Evolutionary conservation across 2,797 vertebrate genomes (phyloP).

Genomic region (Eupleurogrammus muticus): DNA sequence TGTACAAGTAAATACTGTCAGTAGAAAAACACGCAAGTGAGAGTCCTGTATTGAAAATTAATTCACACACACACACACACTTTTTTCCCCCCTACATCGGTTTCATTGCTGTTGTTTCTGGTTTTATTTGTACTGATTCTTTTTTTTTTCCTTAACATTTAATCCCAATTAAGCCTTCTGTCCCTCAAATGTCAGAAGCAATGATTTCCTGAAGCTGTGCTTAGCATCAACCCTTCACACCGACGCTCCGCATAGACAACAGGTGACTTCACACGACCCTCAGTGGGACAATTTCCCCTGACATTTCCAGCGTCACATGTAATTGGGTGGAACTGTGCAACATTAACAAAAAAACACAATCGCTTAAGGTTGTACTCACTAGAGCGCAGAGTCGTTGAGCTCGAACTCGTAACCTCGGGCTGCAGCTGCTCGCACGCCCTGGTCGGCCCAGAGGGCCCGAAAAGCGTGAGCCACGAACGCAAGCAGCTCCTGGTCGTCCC

Average conservation of each 20-base stretch:
- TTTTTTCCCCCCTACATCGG: no score
- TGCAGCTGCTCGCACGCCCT: slow-evolving; percentile 75
- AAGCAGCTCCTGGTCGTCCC: slow-evolving; percentile 80
- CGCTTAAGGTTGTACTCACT: slow-evolving; percentile 79
- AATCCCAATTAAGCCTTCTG: slow-evolving; percentile 48
- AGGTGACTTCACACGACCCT: slow-evolving; percentile 17
- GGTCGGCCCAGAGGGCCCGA: slow-evolving; percentile 82
- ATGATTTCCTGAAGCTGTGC: slow-evolving; percentile 51
- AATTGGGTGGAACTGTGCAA: slow-evolving; percentile 20
- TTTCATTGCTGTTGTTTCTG: no score
- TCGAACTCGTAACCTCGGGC: slow-evolving; percentile 82
- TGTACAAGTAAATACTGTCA: no score
- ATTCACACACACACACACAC: no score
- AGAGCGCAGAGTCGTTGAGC: slow-evolving; percentile 87
- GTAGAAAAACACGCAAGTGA: no score
- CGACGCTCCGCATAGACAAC: slow-evolving; percentile 30
- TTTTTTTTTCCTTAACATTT: slow-evolving; percentile 9
- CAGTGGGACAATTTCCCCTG: slow-evolving; percentile 45
- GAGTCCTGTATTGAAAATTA: no score
- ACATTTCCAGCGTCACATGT: slow-evolving; percentile 49
- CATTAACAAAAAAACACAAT: no score
- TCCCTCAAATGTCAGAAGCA: slow-evolving; percentile 63
- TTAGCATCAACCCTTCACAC: slow-evolving; percentile 33
- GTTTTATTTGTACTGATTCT: no score
- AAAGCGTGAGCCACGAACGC: slow-evolving; percentile 82